Evolutionary conservation across 2,888 invertebrate genomes (phyloP).

Genomic region (Leptogaster cylindrica): DNA sequence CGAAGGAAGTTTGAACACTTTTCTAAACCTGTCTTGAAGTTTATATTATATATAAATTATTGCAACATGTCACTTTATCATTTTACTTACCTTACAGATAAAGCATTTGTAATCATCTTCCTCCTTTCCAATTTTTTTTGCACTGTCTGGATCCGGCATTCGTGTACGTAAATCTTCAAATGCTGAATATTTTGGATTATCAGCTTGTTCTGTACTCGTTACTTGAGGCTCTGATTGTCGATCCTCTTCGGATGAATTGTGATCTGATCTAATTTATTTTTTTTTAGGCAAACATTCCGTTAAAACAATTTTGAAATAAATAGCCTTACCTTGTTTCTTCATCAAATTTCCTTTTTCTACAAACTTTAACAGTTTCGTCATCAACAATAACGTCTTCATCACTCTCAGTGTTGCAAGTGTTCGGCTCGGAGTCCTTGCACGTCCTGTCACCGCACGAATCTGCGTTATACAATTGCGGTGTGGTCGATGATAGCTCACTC

Average conservation of each 20-base stretch:
- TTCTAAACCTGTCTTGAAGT: slow-evolving; percentile 61
- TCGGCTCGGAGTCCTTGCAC: slow-evolving; percentile 53
- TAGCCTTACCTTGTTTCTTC: slow-evolving; percentile 48
- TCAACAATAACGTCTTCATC: slow-evolving; percentile 62
- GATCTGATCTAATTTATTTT: slow-evolving; percentile 53
- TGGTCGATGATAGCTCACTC: slow-evolving; percentile 60
- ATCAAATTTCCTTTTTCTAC: slow-evolving; percentile 57
- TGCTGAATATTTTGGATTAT: slow-evolving; percentile 61
- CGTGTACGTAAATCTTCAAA: slow-evolving; percentile 66
- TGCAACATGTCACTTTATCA: not conserved
- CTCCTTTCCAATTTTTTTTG: slow-evolving; percentile 10
- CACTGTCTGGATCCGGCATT: slow-evolving; percentile 65
- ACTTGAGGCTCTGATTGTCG: slow-evolving; percentile 60
- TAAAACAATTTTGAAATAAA: not conserved
- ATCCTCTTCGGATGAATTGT: slow-evolving; percentile 57
- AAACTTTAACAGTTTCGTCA: slow-evolving; percentile 57
- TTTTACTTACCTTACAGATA: slow-evolving; percentile 73
- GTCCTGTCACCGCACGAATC: slow-evolving; percentile 58
- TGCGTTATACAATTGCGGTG: slow-evolving; percentile 60
- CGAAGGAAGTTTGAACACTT: slow-evolving; percentile 60
- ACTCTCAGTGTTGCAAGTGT: slow-evolving; percentile 59
- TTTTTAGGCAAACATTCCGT: slow-evolving; percentile 8
- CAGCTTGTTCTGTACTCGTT: slow-evolving; percentile 57
- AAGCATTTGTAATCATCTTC: slow-evolving; percentile 73
- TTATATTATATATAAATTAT: slow-evolving; percentile 35